Evolutionary conservation across 2,113 vertebrate species (phyloP), one percentile per base, ranked within the genome.

Genomic region (Leptocoma aspasia): DNA sequence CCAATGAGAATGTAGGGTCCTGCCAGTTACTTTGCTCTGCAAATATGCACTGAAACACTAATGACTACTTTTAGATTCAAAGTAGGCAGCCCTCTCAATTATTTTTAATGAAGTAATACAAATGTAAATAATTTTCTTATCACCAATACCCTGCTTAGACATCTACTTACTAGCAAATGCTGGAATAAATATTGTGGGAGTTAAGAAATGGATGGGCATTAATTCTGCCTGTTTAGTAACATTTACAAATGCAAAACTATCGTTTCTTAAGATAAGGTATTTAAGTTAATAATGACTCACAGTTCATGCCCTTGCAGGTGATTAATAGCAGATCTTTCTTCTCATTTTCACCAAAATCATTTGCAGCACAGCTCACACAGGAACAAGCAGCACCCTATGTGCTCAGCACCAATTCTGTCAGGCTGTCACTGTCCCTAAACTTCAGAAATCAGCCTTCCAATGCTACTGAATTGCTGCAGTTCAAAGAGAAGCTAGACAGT

Each of bases 121-220:
- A 71, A 94, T 66, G 45, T 82, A 94, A 96, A 91, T 66, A 87
- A 76, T 90, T 76, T 69, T 89, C 31, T 91, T 72, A 81, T 64
- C 69, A 86, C 53, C 15, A 47, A 30, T 53, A 80, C 24, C 60
- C 65, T 80, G 65, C 84, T 93, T 86, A 82, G 65, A 81, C 59
- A 70, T 41, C 27, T 85, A 56, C 59, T 82, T 42, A 66, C 22
- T 71, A 92, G 53, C 60, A 91, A 94, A 96, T 89, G 80, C 72
- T 89, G 83, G 41, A 63, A 68, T 69, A 94, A 94, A 79, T 92
- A 92, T n/a, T 87, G 56, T 14, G 11, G 23, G 41, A 77, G 41
- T 52, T 93, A 81, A 86, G 89, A 82, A 95, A 72, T 2, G 13
- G 33, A 49, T 66, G 42, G 53, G 42, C 89, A 76, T 89, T 81